Conservation (phyloP, 2,113 vertebrate species). For the Clinocottus analis region DNA sequence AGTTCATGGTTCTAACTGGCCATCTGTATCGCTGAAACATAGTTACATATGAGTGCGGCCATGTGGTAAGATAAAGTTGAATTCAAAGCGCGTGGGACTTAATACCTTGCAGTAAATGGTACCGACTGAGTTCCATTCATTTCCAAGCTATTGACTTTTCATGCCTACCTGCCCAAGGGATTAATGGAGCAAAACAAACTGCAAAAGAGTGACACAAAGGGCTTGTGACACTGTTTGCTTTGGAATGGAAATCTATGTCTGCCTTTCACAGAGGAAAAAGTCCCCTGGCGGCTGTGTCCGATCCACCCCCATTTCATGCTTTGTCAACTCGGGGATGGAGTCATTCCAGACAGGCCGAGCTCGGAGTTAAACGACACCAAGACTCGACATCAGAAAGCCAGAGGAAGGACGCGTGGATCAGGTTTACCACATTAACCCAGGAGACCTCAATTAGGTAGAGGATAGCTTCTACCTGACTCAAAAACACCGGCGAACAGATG, state of each 20-base stretch:
- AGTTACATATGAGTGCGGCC: background rate
- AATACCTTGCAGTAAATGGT: conserved; percentile 3
- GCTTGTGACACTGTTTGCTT: conserved; percentile 66
- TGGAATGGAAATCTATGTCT: conserved; percentile 53
- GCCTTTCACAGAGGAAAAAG: conserved; percentile 48
- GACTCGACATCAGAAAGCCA: conserved; percentile 51
- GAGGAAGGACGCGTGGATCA: conserved; percentile 33
- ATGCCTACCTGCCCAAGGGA: conserved; percentile 42
- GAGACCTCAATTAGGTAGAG: conserved; percentile 59
- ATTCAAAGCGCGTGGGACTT: background rate
- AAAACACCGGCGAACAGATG: conserved; percentile 33
- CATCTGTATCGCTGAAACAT: background rate
- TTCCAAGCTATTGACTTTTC: conserved; percentile 60
- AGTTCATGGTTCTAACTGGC: background rate
- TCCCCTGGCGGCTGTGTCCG: conserved; percentile 55
- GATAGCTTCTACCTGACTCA: conserved; percentile 14
- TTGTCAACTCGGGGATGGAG: conserved; percentile 77
- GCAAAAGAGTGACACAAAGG: conserved; percentile 61
- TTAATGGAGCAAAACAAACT: conserved; percentile 66
- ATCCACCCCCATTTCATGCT: conserved; percentile 77
- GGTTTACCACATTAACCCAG: conserved; percentile 62
- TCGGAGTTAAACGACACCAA: conserved; percentile 36
- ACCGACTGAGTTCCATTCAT: conserved; percentile 25
- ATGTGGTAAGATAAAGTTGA: background rate
- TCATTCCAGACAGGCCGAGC: conserved; percentile 60